phyloP scores from a whole-genome alignment of 23 tunicate species.

The Botrylloides violaceus region DNA sequence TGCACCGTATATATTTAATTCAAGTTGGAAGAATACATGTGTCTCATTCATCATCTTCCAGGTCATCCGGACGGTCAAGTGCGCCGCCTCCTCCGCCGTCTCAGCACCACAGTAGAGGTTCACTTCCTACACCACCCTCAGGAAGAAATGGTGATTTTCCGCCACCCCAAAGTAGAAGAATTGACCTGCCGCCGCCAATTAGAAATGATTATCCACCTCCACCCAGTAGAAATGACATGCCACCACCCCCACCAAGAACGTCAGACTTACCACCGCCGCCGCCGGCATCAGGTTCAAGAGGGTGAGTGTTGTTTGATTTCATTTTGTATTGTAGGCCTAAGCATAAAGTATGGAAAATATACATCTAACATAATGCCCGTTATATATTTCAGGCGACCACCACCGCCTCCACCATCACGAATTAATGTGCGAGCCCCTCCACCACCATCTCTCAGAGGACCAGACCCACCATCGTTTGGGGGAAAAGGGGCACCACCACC shows the following conservation, averaged over 20 bases:
- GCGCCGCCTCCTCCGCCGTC: slow-evolving; percentile 19
- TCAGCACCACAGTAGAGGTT: neutral
- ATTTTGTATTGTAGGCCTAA: too few relatives aligned
- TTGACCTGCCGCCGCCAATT: slow-evolving; percentile 1
- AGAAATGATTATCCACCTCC: slow-evolving; percentile 16
- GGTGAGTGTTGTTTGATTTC: too few relatives aligned
- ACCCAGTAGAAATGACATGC: slow-evolving; percentile 8
- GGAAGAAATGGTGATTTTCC: neutral
- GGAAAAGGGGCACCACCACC: slow-evolving; percentile 17
- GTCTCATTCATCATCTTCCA: neutral
- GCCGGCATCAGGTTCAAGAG: too few relatives aligned
- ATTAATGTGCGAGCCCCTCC: slow-evolving; percentile 11
- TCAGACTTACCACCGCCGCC: too few relatives aligned
- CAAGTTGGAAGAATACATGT: too few relatives aligned
- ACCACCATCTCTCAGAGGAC: neutral
- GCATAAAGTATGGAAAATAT: too few relatives aligned
- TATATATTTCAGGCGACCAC: slow-evolving; percentile 14
- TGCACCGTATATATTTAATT: too few relatives aligned
- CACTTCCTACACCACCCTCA: slow-evolving; percentile 20
- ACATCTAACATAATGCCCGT: too few relatives aligned
- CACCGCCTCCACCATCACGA: slow-evolving; percentile 29
- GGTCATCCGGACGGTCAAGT: neutral
- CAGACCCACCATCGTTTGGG: slow-evolving; percentile 9
- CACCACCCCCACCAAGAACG: slow-evolving; percentile 6
- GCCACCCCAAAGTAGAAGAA: slow-evolving; percentile 1